Conservation (phyloP, 2,113 vertebrate genomes). For the Prionailurus viverrinus region DNA sequence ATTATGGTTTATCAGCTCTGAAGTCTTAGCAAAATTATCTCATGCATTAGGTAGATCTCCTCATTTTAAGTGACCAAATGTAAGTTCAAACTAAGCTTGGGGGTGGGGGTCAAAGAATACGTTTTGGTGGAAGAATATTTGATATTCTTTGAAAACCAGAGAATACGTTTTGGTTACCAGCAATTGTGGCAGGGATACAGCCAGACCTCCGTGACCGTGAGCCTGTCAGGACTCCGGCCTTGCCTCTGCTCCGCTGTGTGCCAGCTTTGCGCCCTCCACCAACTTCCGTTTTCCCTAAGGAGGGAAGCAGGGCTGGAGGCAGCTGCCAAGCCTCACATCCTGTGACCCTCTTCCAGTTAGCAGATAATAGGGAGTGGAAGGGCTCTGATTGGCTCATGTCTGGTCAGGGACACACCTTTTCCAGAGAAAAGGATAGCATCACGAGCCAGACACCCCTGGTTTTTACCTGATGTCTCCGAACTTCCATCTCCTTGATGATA, state of each 20-base stretch:
- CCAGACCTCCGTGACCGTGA: not conserved
- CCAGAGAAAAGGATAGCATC: not conserved
- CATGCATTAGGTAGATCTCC: not conserved
- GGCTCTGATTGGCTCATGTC: not conserved
- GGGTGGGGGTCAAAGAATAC: not conserved
- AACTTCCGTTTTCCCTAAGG: not conserved
- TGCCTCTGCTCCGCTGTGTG: not conserved
- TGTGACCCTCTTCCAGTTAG: not conserved
- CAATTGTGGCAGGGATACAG: not conserved
- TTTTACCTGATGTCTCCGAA: not conserved
- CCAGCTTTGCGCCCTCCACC: not conserved
- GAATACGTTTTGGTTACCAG: not conserved
- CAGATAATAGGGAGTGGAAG: not conserved
- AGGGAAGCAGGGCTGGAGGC: not conserved
- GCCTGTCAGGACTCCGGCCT: not conserved
- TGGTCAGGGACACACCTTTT: not conserved
- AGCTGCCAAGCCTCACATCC: not conserved
- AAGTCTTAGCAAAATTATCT: not conserved
- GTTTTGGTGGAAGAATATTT: not conserved
- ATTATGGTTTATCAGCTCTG: not conserved
- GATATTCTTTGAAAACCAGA: too few relatives aligned
- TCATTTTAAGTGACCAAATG: not conserved
- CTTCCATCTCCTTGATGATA: not conserved
- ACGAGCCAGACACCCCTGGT: not conserved
- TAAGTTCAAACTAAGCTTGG: not conserved